A percentile compares a stretch with the other conserved stretches of the same genome.
Conservation (phyloP, 2,797 vertebrate genomes). For the Decapterus maruadsi region DNA sequence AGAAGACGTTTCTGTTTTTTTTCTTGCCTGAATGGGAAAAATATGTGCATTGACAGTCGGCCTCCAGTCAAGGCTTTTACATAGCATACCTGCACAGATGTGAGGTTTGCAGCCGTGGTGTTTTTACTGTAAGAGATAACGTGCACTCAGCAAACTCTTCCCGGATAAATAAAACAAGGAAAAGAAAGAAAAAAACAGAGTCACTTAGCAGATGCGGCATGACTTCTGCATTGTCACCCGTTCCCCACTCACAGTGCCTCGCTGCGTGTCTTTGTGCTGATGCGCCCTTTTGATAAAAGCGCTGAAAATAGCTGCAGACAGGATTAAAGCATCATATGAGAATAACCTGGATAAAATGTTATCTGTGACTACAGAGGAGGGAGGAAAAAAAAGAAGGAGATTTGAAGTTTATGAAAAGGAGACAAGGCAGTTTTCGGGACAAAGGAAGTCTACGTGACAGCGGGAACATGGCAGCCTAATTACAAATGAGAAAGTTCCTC, state of each 20-base stretch:
- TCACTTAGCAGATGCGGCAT: constrained; percentile 33
- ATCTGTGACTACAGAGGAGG: constrained; percentile 40
- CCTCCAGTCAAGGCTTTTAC: constrained; percentile 1
- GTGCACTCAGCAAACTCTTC: constrained; percentile 46
- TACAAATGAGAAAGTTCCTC: constrained; percentile 30
- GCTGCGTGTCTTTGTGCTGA: constrained; percentile 52
- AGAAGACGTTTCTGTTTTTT: no score
- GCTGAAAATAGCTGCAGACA: constrained; percentile 57
- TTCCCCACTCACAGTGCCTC: constrained; percentile 11
- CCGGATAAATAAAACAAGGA: constrained; percentile 31
- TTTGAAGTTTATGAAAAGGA: constrained; percentile 49
- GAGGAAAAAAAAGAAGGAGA: neutral
- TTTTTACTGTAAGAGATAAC: constrained; percentile 18
- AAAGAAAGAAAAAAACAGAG: constrained; percentile 24
- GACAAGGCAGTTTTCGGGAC: constrained; percentile 43
- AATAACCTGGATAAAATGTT: constrained; percentile 50
- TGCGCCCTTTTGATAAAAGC: constrained; percentile 52
- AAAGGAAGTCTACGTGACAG: constrained; percentile 46
- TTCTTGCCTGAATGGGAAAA: neutral
- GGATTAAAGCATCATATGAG: constrained; percentile 44
- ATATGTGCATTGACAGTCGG: neutral
- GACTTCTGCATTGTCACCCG: constrained; percentile 53
- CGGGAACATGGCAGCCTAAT: constrained; percentile 33
- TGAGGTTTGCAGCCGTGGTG: neutral
- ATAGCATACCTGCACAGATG: neutral